These are phyloP conservation scores for Verasper variegatus DNA, from an alignment of 2,113 vertebrate species.

Conservation along the genomic window DNA sequence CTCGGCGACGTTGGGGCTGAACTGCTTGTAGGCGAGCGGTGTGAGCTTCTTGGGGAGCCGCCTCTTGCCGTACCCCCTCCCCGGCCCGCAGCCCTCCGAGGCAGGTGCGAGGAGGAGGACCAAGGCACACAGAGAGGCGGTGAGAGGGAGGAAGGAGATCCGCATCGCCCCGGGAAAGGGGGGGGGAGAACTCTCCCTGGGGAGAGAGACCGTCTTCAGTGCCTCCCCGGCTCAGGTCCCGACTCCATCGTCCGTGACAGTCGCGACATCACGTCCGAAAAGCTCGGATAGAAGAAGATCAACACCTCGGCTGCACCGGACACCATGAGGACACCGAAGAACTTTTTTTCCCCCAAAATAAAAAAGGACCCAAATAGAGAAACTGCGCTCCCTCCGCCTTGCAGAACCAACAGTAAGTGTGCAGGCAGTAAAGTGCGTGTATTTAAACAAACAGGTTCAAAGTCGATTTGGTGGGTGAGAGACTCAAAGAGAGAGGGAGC, in stretches of 20 bases:
- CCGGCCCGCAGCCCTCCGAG: slow-evolving; percentile 93
- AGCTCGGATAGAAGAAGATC: slow-evolving; percentile 47
- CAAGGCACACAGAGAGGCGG: slow-evolving; percentile 84
- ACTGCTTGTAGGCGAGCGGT: slow-evolving; percentile 94
- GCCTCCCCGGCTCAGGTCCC: slow-evolving; percentile 73
- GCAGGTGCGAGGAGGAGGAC: slow-evolving; percentile 88
- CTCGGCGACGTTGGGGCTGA: slow-evolving; percentile 95
- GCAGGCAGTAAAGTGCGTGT: slow-evolving; percentile 87
- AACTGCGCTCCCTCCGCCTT: slow-evolving; percentile 72
- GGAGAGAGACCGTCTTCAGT: slow-evolving; percentile 77
- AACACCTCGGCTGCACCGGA: slow-evolving; percentile 29
- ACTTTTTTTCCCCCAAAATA: slow-evolving; percentile 35
- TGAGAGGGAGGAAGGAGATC: slow-evolving; percentile 86
- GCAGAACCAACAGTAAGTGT: slow-evolving; percentile 82
- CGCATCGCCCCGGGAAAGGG: slow-evolving; percentile 85
- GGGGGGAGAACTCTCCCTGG: slow-evolving; percentile 75
- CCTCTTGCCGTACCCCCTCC: slow-evolving; percentile 95
- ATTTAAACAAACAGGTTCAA: slow-evolving; percentile 90
- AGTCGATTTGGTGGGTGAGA: slow-evolving; percentile 79
- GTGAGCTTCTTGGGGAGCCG: slow-evolving; percentile 92
- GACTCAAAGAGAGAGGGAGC: slow-evolving; percentile 63
- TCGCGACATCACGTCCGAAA: slow-evolving; percentile 54
- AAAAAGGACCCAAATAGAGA: slow-evolving; percentile 40
- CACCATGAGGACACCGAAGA: slow-evolving; percentile 53
- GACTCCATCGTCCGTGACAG: slow-evolving; percentile 80